These are phyloP conservation scores for Brenthis daphne DNA, from an alignment of 2,888 invertebrate species.

Conservation along the genomic window DNA sequence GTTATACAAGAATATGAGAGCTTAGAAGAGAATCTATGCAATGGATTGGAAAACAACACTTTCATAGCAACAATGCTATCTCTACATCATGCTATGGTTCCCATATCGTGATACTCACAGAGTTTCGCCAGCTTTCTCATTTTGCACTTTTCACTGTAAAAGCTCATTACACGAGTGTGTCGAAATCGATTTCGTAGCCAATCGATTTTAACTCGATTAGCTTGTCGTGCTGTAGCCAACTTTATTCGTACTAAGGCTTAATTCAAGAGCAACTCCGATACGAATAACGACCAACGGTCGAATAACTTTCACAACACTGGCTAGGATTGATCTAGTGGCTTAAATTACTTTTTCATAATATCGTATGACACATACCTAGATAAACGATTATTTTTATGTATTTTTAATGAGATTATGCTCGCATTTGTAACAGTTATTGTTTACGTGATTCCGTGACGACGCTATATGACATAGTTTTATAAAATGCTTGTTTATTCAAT, in stretches of 20 bases:
- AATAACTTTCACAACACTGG: slow-evolving; percentile 20
- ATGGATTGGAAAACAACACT: slow-evolving; percentile 22
- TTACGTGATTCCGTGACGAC: slow-evolving; percentile 1
- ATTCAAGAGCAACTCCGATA: slow-evolving; percentile 19
- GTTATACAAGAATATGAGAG: not conserved
- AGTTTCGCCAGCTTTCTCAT: slow-evolving; percentile 38
- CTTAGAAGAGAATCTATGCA: not conserved
- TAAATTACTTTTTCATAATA: not conserved
- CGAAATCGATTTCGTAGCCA: slow-evolving; percentile 53
- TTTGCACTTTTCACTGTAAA: slow-evolving; percentile 33
- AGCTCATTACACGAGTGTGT: slow-evolving; percentile 28
- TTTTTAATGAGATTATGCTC: slow-evolving; percentile 12
- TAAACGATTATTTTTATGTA: not conserved
- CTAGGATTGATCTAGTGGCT: slow-evolving; percentile 13
- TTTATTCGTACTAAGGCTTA: slow-evolving; percentile 35
- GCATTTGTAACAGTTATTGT: slow-evolving; percentile 12
- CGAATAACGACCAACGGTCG: slow-evolving; percentile 14
- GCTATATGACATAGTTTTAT: not conserved
- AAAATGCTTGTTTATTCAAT: too few species aligned
- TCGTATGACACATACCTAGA: not conserved
- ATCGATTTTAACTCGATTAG: slow-evolving; percentile 66
- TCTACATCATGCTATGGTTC: slow-evolving; percentile 32
- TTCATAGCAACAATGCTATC: slow-evolving; percentile 32
- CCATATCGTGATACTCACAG: slow-evolving; percentile 28
- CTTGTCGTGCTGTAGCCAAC: slow-evolving; percentile 39